Base-by-base conservation (phyloP, 2,113 vertebrate genomes). In the Scatophagus argus region DNA sequence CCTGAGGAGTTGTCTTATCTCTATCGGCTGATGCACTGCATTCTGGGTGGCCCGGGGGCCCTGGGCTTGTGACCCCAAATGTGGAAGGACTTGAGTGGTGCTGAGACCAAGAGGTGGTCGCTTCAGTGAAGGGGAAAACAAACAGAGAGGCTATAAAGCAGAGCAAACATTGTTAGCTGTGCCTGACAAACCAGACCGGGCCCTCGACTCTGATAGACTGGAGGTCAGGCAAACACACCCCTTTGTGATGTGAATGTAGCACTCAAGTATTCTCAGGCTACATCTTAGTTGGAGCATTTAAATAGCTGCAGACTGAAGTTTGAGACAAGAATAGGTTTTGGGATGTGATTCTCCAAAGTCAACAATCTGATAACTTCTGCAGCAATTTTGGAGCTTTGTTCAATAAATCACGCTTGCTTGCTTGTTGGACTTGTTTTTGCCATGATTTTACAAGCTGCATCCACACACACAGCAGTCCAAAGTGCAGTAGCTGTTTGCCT, bases 71-170 rank as follows among this genome's bases (percentile, higher is more conserved):
- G 87, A 85, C 86, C 89, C 87, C 74, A 32, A 81, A 79, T 73
- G 65, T 82, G 82, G 70, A 66, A 49, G 80, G 76, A 78, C 77
- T 87, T 70, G 79, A 87, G 82, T 71, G 79, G 76, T 70, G 75
- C 85, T 27, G 38, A 39, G 75, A 74, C 80, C 67, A 44, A 86
- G 83, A 69, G 72, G 73, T 82, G 80, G 80, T 77, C 46, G 75
- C 84, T 86, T 81, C 87, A 90, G 67, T 91, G 87, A 87, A 90
- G 88, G 84, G 77, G 78, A 91, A 89, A 90, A 79, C 91, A 93
- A 93, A 92, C 91, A 93, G 81, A 87, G 82, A 62, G 81, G 59
- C 85, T 79, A 84, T 84, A 90, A 88, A 88, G 88, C 80, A 89
- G 85, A 87, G 82, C 84, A 93, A 93, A 93, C 86, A 92, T 60